These are phyloP conservation scores for Notodonta ziczac DNA, from an alignment of 2,888 invertebrate species.

Conservation along the genomic window DNA sequence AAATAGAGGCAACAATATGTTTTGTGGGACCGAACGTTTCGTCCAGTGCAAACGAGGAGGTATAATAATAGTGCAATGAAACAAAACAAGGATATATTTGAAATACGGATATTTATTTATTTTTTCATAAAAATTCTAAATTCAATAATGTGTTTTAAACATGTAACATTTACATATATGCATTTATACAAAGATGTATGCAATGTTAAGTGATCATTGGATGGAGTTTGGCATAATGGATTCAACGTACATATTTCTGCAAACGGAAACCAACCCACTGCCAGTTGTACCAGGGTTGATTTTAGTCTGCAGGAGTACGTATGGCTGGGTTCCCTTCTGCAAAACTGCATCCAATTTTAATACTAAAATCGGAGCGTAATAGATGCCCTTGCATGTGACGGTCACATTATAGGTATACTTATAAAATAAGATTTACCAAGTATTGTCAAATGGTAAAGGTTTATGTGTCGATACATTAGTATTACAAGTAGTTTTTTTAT, in stretches of 20 bases:
- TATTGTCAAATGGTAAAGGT: slow-evolving; percentile 82
- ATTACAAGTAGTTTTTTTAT: slow-evolving; percentile 27
- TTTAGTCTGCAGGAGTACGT: too few species aligned
- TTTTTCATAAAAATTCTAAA: slow-evolving; percentile 86
- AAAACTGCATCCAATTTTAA: slow-evolving; percentile 46
- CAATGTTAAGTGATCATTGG: slow-evolving; percentile 74
- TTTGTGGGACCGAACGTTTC: too few species aligned
- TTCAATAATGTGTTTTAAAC: slow-evolving; percentile 85
- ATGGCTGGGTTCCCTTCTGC: too few species aligned
- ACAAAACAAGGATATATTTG: slow-evolving; percentile 78
- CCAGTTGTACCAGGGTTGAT: too few species aligned
- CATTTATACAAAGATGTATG: slow-evolving; percentile 85
- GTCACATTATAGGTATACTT: slow-evolving; percentile 81
- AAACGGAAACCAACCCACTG: too few species aligned
- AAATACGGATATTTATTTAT: slow-evolving; percentile 85
- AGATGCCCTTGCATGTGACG: slow-evolving; percentile 66
- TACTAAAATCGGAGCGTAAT: slow-evolving; percentile 83
- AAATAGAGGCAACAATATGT: too few species aligned
- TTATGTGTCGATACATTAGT: slow-evolving; percentile 57
- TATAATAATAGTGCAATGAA: slow-evolving; percentile 48
- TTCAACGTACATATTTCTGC: too few species aligned
- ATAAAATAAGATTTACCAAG: slow-evolving; percentile 82
- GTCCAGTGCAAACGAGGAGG: too few species aligned
- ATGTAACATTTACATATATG: slow-evolving; percentile 85
- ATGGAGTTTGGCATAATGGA: too few species aligned